Base-by-base conservation (phyloP, 2,113 vertebrate species). In the Eclectus roratus region DNA sequence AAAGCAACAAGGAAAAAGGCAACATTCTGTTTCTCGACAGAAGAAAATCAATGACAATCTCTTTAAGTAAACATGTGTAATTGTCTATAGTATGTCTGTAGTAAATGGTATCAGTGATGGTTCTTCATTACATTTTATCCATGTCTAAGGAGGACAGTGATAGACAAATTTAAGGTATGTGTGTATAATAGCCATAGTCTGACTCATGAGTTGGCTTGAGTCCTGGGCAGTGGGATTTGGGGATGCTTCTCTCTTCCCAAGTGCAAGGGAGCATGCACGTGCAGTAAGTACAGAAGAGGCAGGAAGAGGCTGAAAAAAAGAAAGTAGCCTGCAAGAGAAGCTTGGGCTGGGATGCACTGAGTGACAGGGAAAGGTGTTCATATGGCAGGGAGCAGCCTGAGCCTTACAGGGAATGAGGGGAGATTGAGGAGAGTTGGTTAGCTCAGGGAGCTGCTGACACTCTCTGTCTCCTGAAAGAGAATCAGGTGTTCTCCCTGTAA, bases 271-370 rank as follows among this genome's bases (percentile, higher is more conserved):
- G 18, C 1, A 0, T 21, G 25, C 20, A 2, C 18, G 20, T 91
- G 69, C 64, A 8, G 11, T 61, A 7, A 8, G 11, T 61, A 7
- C 8, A 33, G 64, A 73, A 65, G 44, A 86, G 72, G 47, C 2
- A 3, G 9, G 39, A 60, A 56, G 55, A 78, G 41, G 68, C 64
- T 65, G 77, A 18, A 19, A 29, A 79, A 76, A 33, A 15, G 35
- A 23, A 68, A 56, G 25, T n/a, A 64, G 63, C 31, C 39, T 0
- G 3, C 2, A 19, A 43, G 37, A 89, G 35, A 60, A 14, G n/a
- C 0, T 0, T 16, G 4, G 63, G 16, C 52, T 91, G 68, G 49
- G 56, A 55, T 0, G 1, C 60, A n/a, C 12, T 1, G 27, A 28
- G 52, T 1, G 0, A 2, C n/a, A 3, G 10, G 11, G 61, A 61